Evolutionary conservation across 2,888 invertebrate species (phyloP).

Genomic region (Labia minor): DNA sequence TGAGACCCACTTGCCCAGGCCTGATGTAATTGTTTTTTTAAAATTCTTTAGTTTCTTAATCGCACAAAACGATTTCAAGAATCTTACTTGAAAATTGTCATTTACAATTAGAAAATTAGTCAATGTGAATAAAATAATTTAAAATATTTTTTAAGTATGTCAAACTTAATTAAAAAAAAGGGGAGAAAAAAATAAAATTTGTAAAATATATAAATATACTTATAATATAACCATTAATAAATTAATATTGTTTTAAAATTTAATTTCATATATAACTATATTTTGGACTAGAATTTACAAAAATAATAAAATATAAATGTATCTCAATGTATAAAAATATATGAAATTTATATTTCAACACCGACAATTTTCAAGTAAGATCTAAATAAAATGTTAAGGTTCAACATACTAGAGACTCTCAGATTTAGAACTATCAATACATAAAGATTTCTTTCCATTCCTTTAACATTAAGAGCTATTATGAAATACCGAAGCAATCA

Average conservation of each 20-base stretch:
- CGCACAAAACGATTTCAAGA: too few relatives aligned
- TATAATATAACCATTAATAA: too few relatives aligned
- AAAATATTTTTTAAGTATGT: too few relatives aligned
- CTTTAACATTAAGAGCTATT: not conserved
- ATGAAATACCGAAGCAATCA: not conserved
- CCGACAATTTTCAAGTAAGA: not conserved
- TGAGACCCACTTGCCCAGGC: not conserved
- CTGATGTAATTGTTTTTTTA: not conserved
- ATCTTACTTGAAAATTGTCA: too few relatives aligned
- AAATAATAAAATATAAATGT: too few relatives aligned
- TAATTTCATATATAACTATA: not conserved
- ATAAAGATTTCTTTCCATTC: not conserved
- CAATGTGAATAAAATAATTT: too few relatives aligned
- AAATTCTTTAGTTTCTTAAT: too few relatives aligned
- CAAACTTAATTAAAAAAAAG: not conserved
- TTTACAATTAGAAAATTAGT: too few relatives aligned
- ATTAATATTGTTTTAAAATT: too few relatives aligned
- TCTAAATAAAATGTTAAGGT: not conserved
- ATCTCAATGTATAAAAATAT: too few relatives aligned
- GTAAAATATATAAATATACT: too few relatives aligned
- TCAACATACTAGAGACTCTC: not conserved
- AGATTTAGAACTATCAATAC: not conserved
- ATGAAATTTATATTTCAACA: too few relatives aligned
- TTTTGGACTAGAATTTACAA: not conserved
- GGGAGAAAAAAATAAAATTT: not conserved